Base-by-base conservation (phyloP, 2,113 vertebrate species). In the Thunnus thynnus region DNA sequence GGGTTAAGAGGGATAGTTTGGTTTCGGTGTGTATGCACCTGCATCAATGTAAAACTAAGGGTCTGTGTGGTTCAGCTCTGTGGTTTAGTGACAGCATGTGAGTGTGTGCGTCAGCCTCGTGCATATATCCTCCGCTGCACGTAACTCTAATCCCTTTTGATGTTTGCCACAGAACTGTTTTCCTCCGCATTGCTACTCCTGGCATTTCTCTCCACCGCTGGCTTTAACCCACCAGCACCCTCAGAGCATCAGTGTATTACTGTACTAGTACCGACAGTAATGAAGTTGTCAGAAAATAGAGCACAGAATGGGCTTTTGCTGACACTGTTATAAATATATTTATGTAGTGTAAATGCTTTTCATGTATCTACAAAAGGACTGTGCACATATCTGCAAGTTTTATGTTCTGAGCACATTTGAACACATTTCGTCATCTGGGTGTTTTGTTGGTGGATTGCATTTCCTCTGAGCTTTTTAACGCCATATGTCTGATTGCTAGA, bases 101-200 rank as follows among this genome's bases (percentile, higher is more conserved):
- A 17, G 48, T 13, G 27, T 68, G 12, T 52, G 57, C 52, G 36
- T 69, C 32, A 51, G 44, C 56, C 27, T 64, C 69, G 2, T 63
- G 46, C 72, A 58, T 41, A 75, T 56, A 32, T 20, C 60, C 54
- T 72, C 60, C 64, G 80, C 62, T 78, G 63, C 83, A 83, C 63
- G 72, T 80, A 67, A 86, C 44, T 82, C 55, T 89, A 92, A 93
- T 94, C 85, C 78, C 66, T 84, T 88, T 63, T 67, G 65, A 87
- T 88, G 73, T 82, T 84, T 79, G 76, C 62, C 54, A 82, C 86
- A 61, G 70, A 78, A 56, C 16, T 8, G 4, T 76, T 86, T 78
- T 63, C 57, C 76, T 77, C 76, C 54, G 52, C 78, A 71, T 48
- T 69, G 68, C 82, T 3, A 18, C 18, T 80, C 72, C 52, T 17